Percentiles rank a stretch among this genome's conserved stretches.
Conservation (phyloP, 2,797 vertebrate species). For the Acestrorhynchus altus region DNA sequence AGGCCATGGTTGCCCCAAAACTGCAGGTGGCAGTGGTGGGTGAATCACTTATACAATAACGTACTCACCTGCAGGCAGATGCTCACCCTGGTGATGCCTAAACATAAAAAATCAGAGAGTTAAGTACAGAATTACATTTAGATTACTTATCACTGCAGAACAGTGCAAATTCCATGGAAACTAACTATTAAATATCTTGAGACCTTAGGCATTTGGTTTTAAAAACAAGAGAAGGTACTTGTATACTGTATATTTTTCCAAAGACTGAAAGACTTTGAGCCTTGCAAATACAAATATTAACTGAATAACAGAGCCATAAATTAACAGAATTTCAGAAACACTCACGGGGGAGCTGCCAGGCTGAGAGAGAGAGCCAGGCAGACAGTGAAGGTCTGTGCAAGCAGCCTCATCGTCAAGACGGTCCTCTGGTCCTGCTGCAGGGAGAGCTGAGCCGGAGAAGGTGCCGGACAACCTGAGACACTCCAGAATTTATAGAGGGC, state of each 20-base stretch:
- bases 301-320: neutral
- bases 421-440: conserved; percentile 51
- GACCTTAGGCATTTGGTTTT: neutral
- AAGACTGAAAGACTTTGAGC: neutral
- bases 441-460: conserved; percentile 50
- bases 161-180: neutral
- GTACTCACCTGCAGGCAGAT: neutral
- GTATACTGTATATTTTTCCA: neutral
- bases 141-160: too few relatives aligned
- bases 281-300: neutral
- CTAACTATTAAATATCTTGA: neutral
- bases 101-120: neutral
- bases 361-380: conserved; percentile 65
- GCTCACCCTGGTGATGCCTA: conserved; percentile 26
- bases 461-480: conserved; percentile 7
- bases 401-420: conserved; percentile 69
- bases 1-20: too few relatives aligned
- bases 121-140: neutral
- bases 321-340: conserved; percentile 23
- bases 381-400: conserved; percentile 60
- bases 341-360: conserved; percentile 62
- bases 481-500: conserved; percentile 48
- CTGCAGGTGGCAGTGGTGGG: too few relatives aligned
- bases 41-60: too few relatives aligned
- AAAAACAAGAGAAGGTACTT: too few relatives aligned